A percentile compares a stretch with the other conserved stretches of the same genome.
Evolutionary conservation across 2,888 invertebrate genomes (phyloP).

Genomic region (Ecdyonurus torrentis): DNA sequence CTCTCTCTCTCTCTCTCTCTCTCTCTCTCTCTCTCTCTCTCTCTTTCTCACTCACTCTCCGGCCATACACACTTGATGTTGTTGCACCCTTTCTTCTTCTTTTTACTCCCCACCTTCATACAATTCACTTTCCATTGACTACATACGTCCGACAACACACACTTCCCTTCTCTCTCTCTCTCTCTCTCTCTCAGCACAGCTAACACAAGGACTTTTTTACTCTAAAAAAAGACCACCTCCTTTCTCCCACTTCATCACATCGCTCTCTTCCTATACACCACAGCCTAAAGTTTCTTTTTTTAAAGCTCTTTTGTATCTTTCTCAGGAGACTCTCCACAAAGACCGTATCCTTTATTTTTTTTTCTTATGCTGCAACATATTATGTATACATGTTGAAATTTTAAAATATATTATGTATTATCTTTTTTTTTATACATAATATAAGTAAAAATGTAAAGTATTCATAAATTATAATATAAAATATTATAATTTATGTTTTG

Average conservation of each 20-base stretch:
- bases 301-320: not conserved
- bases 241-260: not conserved
- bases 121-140: not conserved
- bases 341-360: no score
- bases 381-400: no score
- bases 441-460: no score
- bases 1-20: no score
- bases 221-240: not conserved
- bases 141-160: not conserved
- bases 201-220: not conserved
- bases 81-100: not conserved
- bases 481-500: no score
- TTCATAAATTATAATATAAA: no score
- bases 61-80: not conserved
- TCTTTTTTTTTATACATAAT: no score
- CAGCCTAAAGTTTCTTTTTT: not conserved
- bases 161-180: not conserved
- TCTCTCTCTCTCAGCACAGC: not conserved
- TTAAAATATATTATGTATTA: no score
- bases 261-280: not conserved
- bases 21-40: no score
- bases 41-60: not conserved
- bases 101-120: not conserved
- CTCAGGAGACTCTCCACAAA: not conserved
- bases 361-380: no score